A percentile compares a stretch with the other conserved stretches of the same genome.
phyloP scores from a whole-genome alignment of 2,888 invertebrate genomes.

The Deilephila elpenor region DNA sequence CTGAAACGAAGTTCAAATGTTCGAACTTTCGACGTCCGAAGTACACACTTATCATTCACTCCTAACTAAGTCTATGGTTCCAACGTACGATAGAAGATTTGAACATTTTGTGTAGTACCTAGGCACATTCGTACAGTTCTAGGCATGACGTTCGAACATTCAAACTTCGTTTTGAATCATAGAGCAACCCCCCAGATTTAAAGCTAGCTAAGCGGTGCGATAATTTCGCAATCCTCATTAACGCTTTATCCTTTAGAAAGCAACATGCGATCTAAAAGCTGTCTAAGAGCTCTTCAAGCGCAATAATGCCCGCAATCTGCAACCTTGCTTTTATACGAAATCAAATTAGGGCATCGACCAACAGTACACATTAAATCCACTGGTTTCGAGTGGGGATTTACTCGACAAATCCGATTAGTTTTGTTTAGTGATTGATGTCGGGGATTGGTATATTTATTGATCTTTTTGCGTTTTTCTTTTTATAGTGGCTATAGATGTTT shows the following conservation, averaged over 20 bases:
- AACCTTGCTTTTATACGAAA: slow-evolving; percentile 48
- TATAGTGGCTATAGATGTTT: not conserved
- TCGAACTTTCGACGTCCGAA: no score
- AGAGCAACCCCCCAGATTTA: no score
- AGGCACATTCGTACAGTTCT: no score
- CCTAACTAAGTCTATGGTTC: no score
- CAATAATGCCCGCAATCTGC: slow-evolving; percentile 48
- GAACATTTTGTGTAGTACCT: no score
- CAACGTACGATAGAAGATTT: no score
- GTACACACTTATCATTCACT: no score
- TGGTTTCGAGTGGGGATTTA: slow-evolving; percentile 35
- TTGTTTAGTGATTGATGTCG: slow-evolving; percentile 51
- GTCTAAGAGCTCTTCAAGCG: not conserved
- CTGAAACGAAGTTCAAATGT: no score
- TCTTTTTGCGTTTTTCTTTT: not conserved
- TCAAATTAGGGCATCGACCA: slow-evolving; percentile 50
- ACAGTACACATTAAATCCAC: slow-evolving; percentile 34
- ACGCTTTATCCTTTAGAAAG: not conserved
- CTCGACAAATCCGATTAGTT: slow-evolving; percentile 46
- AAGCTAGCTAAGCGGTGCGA: no score
- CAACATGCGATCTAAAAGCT: not conserved
- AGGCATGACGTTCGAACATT: no score
- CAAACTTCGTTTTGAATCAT: no score
- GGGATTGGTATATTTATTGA: not conserved
- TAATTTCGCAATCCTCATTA: not conserved